Evolutionary conservation across 2,888 invertebrate genomes (phyloP), one percentile per base, ranked within the genome.

Genomic region (Chrysolina oricalcia): DNA sequence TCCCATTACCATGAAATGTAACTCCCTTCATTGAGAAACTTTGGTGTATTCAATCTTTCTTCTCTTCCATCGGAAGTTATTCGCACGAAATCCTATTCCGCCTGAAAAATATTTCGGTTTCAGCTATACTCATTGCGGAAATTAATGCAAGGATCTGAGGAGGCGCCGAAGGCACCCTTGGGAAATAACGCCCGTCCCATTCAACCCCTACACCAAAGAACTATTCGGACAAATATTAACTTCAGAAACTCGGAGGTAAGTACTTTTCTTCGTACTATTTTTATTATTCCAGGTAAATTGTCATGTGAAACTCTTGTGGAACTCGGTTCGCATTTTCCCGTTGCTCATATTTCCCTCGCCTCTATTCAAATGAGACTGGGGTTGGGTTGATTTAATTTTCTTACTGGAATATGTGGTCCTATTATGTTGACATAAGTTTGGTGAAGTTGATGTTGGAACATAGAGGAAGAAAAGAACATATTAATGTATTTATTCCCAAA

Each of bases 221-320:
- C 98, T 73, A 94, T 98, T 87, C 92, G 98, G 86, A 98, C 98
- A 83, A 99, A 99, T 89, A 98, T 99, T 89, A 97, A 98, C 91
- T 98, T 98, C 90, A 94, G 93, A 89, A 94, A 93, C 87, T 84
- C 86, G 74, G 85, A 85, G 82, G 86, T 86, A 80, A 82, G 85
- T 77, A 76, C 74, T 76, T 76, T 76, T 72, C 27, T 43, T 66
- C 23, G n/a, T 67, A 66, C 66, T 62, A n/a, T 50, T 76, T 75
- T 74, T 74, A 71, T 74, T 74, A 66, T 64, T 75, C 50, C 67
- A 72, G 68, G 77, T 75, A 72, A 74, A 79, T 75, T 75, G 77
- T 72, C 79, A 67, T 74, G 72, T 66, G 72, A 46, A 41, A 48
- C n/a, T 27, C n/a, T 13, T 19, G 17, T 43, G 19, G n/a, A 64